phyloP scores from a whole-genome alignment of 1,140 invertebrate genomes.

The Nymphalis io region DNA sequence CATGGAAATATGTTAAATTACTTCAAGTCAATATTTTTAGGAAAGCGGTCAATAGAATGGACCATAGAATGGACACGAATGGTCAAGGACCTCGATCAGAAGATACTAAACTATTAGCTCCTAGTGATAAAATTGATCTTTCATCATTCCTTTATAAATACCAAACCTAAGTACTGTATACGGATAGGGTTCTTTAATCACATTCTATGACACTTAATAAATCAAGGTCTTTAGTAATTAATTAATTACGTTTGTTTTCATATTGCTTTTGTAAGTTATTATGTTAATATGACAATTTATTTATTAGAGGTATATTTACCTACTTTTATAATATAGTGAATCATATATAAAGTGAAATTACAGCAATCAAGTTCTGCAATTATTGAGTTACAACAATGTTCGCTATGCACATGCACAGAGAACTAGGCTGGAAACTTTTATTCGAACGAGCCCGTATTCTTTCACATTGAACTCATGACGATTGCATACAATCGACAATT shows the following conservation, averaged over 20 bases:
- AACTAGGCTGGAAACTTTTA: slow-evolving; percentile 67
- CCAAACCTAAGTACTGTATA: neutral
- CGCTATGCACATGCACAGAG: slow-evolving; percentile 46
- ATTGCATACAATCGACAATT: slow-evolving; percentile 43
- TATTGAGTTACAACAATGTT: slow-evolving; percentile 52
- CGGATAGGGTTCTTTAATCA: slow-evolving; percentile 24
- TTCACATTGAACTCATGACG: slow-evolving; percentile 58
- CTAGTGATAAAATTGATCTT: too few relatives aligned
- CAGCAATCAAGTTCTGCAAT: slow-evolving; percentile 52
- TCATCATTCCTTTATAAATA: too few relatives aligned
- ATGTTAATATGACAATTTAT: slow-evolving; percentile 9
- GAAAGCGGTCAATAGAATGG: too few relatives aligned
- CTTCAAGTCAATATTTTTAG: too few relatives aligned
- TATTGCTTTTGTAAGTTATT: neutral
- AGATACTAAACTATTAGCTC: too few relatives aligned
- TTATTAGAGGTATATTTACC: slow-evolving; percentile 4
- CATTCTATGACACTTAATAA: slow-evolving; percentile 18
- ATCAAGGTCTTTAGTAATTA: slow-evolving; percentile 26
- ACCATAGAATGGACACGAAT: too few relatives aligned
- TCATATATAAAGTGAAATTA: slow-evolving; percentile 20
- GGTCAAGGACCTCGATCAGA: neutral
- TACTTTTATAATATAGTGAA: slow-evolving; percentile 13
- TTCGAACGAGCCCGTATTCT: slow-evolving; percentile 51
- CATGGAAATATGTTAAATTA: too few relatives aligned
- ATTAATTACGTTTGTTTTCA: slow-evolving; percentile 8